phyloP scores from a whole-genome alignment of 2,888 invertebrate species.

The Lithophane ornitopus region DNA sequence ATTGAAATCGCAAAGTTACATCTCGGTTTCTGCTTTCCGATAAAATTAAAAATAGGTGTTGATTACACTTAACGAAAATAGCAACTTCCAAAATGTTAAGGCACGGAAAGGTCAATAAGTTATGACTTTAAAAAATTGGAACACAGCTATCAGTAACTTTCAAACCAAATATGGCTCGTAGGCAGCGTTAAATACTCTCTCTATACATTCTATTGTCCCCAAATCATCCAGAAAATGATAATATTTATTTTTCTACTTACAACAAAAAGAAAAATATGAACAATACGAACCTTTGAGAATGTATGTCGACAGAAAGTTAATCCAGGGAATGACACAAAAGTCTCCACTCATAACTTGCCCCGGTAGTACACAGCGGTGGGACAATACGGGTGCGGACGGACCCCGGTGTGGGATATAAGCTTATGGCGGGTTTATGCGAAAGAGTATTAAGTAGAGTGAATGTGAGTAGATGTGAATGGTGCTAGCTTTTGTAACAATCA shows the following conservation, averaged over 20 bases:
- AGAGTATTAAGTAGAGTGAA: not conserved
- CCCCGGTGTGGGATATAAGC: constrained; percentile 54
- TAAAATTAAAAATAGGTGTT: too few relatives aligned
- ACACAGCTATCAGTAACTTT: too few relatives aligned
- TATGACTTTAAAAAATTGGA: too few relatives aligned
- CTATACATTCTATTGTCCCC: constrained; percentile 21
- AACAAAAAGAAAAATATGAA: constrained; percentile 59
- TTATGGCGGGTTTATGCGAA: not conserved
- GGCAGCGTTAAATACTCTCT: too few relatives aligned
- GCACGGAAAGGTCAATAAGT: too few relatives aligned
- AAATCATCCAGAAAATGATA: constrained; percentile 34
- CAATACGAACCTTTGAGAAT: constrained; percentile 66
- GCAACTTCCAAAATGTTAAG: too few relatives aligned
- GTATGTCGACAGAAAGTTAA: constrained; percentile 73
- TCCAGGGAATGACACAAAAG: constrained; percentile 75
- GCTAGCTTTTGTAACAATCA: too few relatives aligned
- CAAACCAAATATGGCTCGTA: too few relatives aligned
- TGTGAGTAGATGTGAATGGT: too few relatives aligned
- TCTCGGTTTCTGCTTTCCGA: too few relatives aligned
- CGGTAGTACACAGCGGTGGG: constrained; percentile 70
- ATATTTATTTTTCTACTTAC: constrained; percentile 49
- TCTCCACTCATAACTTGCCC: constrained; percentile 79
- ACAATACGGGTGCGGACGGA: constrained; percentile 73
- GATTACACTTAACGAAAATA: too few relatives aligned
- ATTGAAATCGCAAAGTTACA: too few relatives aligned